Percentiles rank a stretch among this genome's conserved stretches.
Conservation (phyloP, 1,140 invertebrate genomes). For the Lepidotrigona ventralis region DNA sequence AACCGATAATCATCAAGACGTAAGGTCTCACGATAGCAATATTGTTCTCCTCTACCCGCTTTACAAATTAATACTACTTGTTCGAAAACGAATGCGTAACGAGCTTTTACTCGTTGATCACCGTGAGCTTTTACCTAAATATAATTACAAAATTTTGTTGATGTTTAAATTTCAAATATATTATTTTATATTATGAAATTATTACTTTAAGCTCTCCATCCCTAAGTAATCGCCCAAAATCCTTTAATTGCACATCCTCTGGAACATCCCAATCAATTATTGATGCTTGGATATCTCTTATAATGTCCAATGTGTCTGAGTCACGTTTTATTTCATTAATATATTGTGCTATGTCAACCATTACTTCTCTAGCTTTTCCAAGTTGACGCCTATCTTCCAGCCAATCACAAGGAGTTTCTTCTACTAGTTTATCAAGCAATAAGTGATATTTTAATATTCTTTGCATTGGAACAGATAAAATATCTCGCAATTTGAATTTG, state of each 20-base stretch:
- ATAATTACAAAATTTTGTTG: not conserved
- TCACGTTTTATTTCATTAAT: slow-evolving; percentile 99
- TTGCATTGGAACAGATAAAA: slow-evolving; percentile 98
- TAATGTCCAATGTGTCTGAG: slow-evolving; percentile 94
- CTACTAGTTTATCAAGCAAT: slow-evolving; percentile 94
- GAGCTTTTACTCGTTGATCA: slow-evolving; percentile 90
- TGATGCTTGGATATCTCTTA: slow-evolving; percentile 93
- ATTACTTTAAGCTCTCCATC: slow-evolving; percentile 95
- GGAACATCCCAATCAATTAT: slow-evolving; percentile 91
- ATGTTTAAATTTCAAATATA: not conserved
- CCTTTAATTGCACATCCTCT: slow-evolving; percentile 88
- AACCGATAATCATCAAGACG: slow-evolving; percentile 92
- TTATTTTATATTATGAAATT: not conserved
- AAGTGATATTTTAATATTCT: slow-evolving; percentile 98
- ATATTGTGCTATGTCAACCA: slow-evolving; percentile 98
- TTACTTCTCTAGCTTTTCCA: slow-evolving; percentile 94
- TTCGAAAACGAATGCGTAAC: slow-evolving; percentile 98
- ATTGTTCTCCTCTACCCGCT: slow-evolving; percentile 92
- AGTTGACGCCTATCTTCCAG: slow-evolving; percentile 91
- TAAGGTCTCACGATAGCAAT: slow-evolving; percentile 93
- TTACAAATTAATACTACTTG: slow-evolving; percentile 98
- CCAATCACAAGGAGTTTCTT: slow-evolving; percentile 91
- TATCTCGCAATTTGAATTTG: slow-evolving; percentile 95
- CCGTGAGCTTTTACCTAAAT: slow-evolving; percentile 89
- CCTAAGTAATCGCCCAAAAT: slow-evolving; percentile 94